Base-by-base conservation (phyloP, 2,113 vertebrate species). In the Prolemur simus region DNA sequence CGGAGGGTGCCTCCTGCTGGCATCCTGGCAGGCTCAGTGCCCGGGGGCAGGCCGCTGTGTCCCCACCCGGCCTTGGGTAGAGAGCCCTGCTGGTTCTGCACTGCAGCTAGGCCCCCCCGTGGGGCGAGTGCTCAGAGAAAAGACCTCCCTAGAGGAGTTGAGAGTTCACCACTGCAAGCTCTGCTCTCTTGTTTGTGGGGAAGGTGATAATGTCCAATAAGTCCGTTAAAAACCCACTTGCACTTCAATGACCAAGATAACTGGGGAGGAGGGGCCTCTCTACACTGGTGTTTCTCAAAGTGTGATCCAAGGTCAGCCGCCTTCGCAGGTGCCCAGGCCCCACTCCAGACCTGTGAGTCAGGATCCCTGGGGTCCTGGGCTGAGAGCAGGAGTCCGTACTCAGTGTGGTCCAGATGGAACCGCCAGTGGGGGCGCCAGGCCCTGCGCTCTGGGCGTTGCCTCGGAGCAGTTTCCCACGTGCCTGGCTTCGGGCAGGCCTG, bases 81-180 rank as follows among this genome's bases (percentile, higher is more conserved):
- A 9, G 18, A 39, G 20, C 64, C 8, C 52, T 15, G 17, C 23
- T 34, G n/a, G 64, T 10, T 64, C 60, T 13, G 60, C 32, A 27
- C 18, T 39, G 5, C 0, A 0, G 0, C 13, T 12, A 32, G 45
- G 11, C 74, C 74, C 32, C 13, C 25, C 1, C n/a, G 18, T 32
- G 9, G 39, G 29, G 32, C 3, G 25, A 23, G 5, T 17, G 0
- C 56, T 45, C 54, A 14, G 47, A 12, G 17, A 52, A 58, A 47
- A 66, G 63, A 23, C 8, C 13, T 69, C 39, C 34, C 69, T 86
- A 52, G 83, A 87, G 60, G 56, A 39, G 29, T 56, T 82, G 23
- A 82, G 39, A 34, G 17, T 34, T 76, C 42, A 17, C n/a, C 27
- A 45, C 45, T 9, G 2, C 7, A 21, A 66, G 27, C 32, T 25